phyloP scores from a whole-genome alignment of 2,888 invertebrate genomes.

The Pyrochroa serraticornis region DNA sequence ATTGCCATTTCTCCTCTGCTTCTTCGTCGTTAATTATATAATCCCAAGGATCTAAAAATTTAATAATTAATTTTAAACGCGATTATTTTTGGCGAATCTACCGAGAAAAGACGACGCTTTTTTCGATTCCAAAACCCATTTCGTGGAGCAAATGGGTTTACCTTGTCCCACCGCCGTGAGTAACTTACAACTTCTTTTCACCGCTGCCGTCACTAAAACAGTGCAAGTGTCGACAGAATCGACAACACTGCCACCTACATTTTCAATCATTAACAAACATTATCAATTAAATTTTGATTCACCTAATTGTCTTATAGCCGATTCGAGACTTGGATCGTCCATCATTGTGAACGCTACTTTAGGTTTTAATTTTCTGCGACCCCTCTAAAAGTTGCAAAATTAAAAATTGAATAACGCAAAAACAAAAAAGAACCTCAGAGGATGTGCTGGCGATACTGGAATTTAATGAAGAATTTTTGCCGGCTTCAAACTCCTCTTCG shows the following conservation, averaged over 20 bases:
- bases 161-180: conserved; percentile 66
- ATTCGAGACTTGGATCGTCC: conserved; percentile 51
- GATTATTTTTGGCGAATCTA: conserved; percentile 29
- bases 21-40: conserved; percentile 60
- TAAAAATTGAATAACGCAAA: not conserved
- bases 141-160: conserved; percentile 63
- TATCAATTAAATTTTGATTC: conserved; percentile 10
- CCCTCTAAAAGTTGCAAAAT: conserved; percentile 39
- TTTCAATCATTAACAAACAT: not conserved
- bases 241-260: conserved; percentile 63
- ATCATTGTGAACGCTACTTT: conserved; percentile 57
- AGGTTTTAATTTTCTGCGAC: conserved; percentile 46
- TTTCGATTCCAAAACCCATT: conserved; percentile 51
- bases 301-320: conserved; percentile 50
- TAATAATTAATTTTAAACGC: not conserved
- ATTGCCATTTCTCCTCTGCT: conserved; percentile 62
- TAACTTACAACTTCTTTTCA: conserved; percentile 66
- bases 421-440: conserved; percentile 22
- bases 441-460: conserved; percentile 25
- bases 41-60: conserved; percentile 64
- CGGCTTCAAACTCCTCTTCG: not conserved
- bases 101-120: conserved; percentile 51
- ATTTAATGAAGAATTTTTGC: not conserved
- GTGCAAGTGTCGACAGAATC: conserved; percentile 57
- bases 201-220: conserved; percentile 63